Evolutionary conservation across 92 coral and sea anemone species (phyloP).

Genomic region (Scolanthus callimorphus): DNA sequence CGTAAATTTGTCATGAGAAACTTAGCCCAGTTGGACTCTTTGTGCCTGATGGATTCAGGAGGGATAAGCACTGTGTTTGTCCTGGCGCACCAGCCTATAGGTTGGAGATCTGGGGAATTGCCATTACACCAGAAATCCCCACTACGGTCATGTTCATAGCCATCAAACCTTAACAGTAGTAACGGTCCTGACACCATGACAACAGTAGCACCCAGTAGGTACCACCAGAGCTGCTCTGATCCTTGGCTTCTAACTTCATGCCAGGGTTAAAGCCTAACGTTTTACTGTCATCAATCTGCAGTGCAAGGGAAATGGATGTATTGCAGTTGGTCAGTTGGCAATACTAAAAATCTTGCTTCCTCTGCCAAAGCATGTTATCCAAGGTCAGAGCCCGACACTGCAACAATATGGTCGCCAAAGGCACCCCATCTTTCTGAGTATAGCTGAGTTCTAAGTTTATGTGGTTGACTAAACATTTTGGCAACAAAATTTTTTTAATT

Average conservation of each 20-base stretch:
- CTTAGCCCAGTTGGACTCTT: constrained; percentile 82
- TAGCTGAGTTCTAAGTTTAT: no score
- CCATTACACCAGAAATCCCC: constrained; percentile 89
- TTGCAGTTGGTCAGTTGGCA: no score
- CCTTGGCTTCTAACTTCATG: constrained; percentile 77
- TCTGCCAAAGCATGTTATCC: no score
- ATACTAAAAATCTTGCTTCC: no score
- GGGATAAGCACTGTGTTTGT: constrained; percentile 71
- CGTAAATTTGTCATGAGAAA: constrained; percentile 57
- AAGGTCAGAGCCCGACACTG: no score
- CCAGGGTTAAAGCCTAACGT: no score
- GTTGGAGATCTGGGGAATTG: constrained; percentile 67
- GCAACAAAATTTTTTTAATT: no score
- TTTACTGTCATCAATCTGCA: no score
- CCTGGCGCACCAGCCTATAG: constrained; percentile 78
- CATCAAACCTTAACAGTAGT: constrained; percentile 74
- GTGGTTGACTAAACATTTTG: no score
- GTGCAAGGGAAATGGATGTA: no score
- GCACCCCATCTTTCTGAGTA: no score
- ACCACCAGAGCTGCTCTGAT: constrained; percentile 47
- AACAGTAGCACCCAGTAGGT: constrained; percentile 80
- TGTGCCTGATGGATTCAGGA: constrained; percentile 83
- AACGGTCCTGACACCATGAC: constrained; percentile 85
- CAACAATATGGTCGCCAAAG: no score
- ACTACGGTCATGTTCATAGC: constrained; percentile 78